Conservation (phyloP, 2,888 invertebrate genomes). For the Ceratothoa steindachneri region DNA sequence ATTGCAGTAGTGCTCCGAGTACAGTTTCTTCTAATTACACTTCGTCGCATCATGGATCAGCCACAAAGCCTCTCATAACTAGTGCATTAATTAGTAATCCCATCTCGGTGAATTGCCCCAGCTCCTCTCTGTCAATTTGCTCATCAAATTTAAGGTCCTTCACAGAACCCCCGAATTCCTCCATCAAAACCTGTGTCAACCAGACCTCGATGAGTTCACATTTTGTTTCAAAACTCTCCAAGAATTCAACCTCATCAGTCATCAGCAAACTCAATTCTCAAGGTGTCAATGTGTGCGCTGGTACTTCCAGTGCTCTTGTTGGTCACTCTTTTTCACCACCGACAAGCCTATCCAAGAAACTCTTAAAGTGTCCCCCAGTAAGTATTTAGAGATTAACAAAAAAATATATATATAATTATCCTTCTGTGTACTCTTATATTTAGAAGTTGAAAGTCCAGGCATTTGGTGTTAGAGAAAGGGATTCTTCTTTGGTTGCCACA, state of each 20-base stretch:
- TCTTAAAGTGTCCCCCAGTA: not conserved
- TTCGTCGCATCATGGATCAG: not conserved
- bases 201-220: not conserved
- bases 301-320: not conserved
- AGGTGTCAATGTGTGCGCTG: not conserved
- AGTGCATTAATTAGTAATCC: not conserved
- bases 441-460: no score
- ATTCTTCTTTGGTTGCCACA: no score
- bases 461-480: no score
- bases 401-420: no score
- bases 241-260: not conserved
- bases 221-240: not conserved
- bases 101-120: not conserved
- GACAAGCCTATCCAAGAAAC: not conserved
- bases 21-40: not conserved
- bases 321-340: not conserved
- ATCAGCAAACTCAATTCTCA: constrained; percentile 11
- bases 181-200: not conserved
- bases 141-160: not conserved
- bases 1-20: not conserved
- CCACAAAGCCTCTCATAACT: not conserved
- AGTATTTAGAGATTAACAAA: no score
- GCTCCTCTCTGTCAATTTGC: not conserved
- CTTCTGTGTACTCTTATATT: no score
- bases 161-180: not conserved